These are phyloP conservation scores for Catostylus mosaicus DNA, from an alignment of 30 jellyfish, hydroid and myxozoan genomes.

Conservation along the genomic window DNA sequence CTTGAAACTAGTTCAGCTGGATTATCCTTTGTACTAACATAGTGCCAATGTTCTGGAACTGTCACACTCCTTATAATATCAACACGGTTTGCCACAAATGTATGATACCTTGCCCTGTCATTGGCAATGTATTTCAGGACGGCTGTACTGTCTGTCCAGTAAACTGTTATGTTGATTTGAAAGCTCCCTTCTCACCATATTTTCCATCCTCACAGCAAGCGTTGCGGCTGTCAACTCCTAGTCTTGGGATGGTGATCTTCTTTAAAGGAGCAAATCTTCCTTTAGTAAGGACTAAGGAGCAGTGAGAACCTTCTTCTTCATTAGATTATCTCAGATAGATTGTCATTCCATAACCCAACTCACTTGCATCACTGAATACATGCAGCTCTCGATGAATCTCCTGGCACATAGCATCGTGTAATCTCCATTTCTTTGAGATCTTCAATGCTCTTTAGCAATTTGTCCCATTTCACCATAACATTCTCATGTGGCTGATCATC, in stretches of 20 bases:
- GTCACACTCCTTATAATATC: slow-evolving; percentile 52
- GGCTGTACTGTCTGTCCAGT: slow-evolving; percentile 52
- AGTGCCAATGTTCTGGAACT: slow-evolving; percentile 49
- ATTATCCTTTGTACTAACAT: slow-evolving; percentile 27
- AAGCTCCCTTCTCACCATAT: slow-evolving; percentile 53
- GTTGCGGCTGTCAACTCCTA: slow-evolving; percentile 61
- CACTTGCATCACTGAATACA: slow-evolving; percentile 59
- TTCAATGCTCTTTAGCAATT: slow-evolving; percentile 33
- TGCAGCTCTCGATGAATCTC: slow-evolving; percentile 61
- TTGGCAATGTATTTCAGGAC: slow-evolving; percentile 61
- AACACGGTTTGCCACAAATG: slow-evolving; percentile 59
- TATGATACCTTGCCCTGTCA: slow-evolving; percentile 50
- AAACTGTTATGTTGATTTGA: slow-evolving; percentile 22
- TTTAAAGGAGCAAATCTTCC: slow-evolving; percentile 53
- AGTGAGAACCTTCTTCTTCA: slow-evolving; percentile 30
- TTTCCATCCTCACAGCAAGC: slow-evolving; percentile 29
- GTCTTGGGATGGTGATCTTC: slow-evolving; percentile 44
- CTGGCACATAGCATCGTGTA: slow-evolving; percentile 43
- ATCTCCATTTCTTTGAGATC: slow-evolving; percentile 23
- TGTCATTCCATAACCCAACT: slow-evolving; percentile 56
- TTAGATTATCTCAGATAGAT: slow-evolving; percentile 37
- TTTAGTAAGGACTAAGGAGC: slow-evolving; percentile 48
- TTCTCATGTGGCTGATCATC: slow-evolving; percentile 13
- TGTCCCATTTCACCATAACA: slow-evolving; percentile 25
- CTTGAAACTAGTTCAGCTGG: slow-evolving; percentile 66